These are phyloP conservation scores for Pachyuromys duprasi DNA, from an alignment of 2,797 vertebrate genomes.

Conservation along the genomic window DNA sequence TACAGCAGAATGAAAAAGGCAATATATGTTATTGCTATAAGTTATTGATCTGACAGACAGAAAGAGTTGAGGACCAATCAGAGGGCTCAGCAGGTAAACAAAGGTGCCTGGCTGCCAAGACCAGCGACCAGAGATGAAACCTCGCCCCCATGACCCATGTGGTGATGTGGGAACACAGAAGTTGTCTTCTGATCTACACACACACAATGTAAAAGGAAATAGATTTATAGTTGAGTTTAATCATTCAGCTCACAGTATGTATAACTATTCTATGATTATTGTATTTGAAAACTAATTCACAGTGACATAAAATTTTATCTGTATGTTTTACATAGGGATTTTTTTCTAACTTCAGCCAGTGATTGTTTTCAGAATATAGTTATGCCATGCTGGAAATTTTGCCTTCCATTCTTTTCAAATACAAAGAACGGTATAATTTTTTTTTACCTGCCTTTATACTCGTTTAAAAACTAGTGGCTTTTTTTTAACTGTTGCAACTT, in stretches of 20 bases:
- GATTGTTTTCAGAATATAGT: background rate
- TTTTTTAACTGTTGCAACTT: slow-evolving; percentile 26
- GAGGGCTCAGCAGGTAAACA: background rate
- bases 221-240: background rate
- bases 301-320: background rate
- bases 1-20: background rate
- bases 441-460: slow-evolving; percentile 12
- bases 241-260: background rate
- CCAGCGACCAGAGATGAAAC: background rate
- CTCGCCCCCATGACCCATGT: background rate
- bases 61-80: background rate
- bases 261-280: slow-evolving; percentile 4
- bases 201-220: background rate
- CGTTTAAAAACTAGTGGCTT: background rate
- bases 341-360: background rate
- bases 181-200: background rate
- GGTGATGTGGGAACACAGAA: background rate
- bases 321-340: background rate
- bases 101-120: background rate
- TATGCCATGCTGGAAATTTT: background rate
- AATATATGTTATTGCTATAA: background rate
- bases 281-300: slow-evolving; percentile 34
- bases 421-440: background rate
- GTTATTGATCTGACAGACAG: background rate
- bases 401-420: background rate